Percentiles rank a stretch among this genome's conserved stretches.
Conservation (phyloP, 2,113 vertebrate species). For the Anoura caudifer region DNA sequence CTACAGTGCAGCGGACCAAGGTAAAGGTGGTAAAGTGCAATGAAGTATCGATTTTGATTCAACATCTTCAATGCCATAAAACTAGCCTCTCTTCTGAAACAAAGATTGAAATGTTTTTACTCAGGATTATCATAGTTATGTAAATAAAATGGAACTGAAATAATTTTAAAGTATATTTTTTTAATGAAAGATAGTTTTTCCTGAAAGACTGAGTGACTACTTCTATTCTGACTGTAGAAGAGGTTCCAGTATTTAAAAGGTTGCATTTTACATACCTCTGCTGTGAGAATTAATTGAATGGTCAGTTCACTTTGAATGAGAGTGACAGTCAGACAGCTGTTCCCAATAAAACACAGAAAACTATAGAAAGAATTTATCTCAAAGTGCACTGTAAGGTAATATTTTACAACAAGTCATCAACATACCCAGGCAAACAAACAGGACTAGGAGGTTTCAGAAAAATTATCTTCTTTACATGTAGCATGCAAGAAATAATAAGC, state of each 20-base stretch:
- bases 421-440: neutral
- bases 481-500: neutral
- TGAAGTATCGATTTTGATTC: neutral
- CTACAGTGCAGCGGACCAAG: neutral
- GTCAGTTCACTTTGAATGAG: constrained; percentile 18
- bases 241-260: constrained; percentile 43
- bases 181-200: neutral
- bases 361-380: constrained; percentile 28
- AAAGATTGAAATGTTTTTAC: neutral
- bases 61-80: neutral
- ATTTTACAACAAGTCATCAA: neutral
- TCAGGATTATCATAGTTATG: neutral
- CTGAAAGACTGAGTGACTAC: neutral
- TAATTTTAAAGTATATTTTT: constrained; percentile 16
- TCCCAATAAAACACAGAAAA: constrained; percentile 6
- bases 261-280: constrained; percentile 36
- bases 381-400: neutral
- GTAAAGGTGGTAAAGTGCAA: neutral
- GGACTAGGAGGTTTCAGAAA: neutral
- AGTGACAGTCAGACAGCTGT: neutral
- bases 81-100: neutral
- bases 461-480: neutral
- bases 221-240: constrained; percentile 14
- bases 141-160: neutral
- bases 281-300: constrained; percentile 31